These are phyloP conservation scores for Periparus ater DNA, from an alignment of 2,797 vertebrate species.

Conservation along the genomic window DNA sequence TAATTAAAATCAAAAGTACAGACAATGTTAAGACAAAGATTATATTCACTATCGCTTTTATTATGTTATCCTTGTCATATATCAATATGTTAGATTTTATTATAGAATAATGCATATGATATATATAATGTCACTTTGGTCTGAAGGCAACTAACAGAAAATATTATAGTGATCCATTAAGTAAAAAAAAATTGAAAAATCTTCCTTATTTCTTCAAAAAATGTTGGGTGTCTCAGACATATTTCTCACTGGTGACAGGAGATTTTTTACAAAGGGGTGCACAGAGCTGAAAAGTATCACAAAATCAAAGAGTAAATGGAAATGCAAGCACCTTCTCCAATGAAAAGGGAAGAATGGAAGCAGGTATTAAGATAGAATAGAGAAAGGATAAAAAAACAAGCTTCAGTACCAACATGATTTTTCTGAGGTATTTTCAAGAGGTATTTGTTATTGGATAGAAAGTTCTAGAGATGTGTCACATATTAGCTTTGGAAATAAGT, in stretches of 20 bases:
- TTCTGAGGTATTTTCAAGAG: background rate
- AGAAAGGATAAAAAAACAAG: background rate
- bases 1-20: background rate
- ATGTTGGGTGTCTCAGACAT: fast-evolving
- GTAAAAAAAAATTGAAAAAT: background rate
- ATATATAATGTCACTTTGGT: background rate
- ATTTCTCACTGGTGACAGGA: background rate
- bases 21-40: background rate
- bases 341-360: background rate
- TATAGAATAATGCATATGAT: background rate
- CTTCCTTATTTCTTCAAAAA: background rate
- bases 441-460: background rate
- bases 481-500: background rate
- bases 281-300: background rate
- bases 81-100: background rate
- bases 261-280: background rate
- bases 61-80: background rate
- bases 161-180: background rate
- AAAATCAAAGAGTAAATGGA: background rate
- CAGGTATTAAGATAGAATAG: background rate
- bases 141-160: background rate
- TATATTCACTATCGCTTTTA: background rate
- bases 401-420: fast-evolving
- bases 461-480: background rate
- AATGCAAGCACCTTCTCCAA: background rate